A percentile compares a stretch with the other conserved stretches of the same genome.
Conservation (phyloP, 2,113 vertebrate genomes). For the Athene cunicularia region DNA sequence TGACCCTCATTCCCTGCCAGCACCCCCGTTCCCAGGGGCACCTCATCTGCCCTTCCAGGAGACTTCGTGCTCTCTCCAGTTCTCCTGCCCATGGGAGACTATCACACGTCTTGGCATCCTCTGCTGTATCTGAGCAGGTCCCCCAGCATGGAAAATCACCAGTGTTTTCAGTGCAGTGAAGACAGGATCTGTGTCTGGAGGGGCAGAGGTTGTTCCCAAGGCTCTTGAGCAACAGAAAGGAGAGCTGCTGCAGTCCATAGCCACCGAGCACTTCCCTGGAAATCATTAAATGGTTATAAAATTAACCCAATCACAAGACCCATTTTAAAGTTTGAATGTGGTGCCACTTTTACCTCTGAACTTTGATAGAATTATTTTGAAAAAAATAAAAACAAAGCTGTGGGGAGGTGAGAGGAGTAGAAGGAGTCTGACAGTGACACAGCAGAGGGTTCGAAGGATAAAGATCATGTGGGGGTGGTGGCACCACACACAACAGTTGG, state of each 20-base stretch:
- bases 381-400: background rate
- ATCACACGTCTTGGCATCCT: background rate
- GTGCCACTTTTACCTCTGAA: background rate
- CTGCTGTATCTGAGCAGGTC: background rate
- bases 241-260: background rate
- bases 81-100: background rate
- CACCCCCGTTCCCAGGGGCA: background rate
- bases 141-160: conserved; percentile 27
- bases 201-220: conserved; percentile 17
- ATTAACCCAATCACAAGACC: conserved; percentile 73
- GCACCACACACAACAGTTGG: accelerated
- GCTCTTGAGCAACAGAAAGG: conserved; percentile 50
- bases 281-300: conserved; percentile 74
- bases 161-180: background rate
- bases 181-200: background rate
- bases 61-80: background rate
- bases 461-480: background rate
- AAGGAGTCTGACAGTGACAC: background rate
- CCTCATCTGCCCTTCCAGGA: background rate
- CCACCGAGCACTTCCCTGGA: background rate
- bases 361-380: conserved; percentile 54
- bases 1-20: background rate
- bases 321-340: background rate
- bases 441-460: background rate
- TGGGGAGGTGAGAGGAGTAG: background rate